A percentile compares a stretch with the other conserved stretches of the same genome.
These are phyloP conservation scores for Enhydra lutris DNA, from an alignment of 2,113 vertebrate species.

Conservation along the genomic window DNA sequence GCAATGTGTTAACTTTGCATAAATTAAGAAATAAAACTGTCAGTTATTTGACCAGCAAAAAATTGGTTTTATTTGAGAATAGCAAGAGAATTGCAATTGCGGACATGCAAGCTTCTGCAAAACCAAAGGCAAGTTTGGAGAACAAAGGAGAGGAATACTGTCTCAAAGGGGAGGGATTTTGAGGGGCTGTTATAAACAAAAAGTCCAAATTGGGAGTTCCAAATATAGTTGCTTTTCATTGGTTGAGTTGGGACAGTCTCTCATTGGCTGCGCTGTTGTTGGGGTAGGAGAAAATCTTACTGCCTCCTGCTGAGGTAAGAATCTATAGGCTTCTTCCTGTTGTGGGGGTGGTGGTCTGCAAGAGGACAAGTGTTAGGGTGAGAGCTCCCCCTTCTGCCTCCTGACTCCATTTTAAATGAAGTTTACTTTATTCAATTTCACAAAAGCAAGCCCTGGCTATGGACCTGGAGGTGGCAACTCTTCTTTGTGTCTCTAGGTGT, in stretches of 20 bases:
- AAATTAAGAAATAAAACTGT: neutral
- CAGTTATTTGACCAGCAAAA: neutral
- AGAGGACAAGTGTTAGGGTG: neutral
- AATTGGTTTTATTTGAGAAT: neutral
- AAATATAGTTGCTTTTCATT: neutral
- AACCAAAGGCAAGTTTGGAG: neutral
- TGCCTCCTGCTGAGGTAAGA: neutral
- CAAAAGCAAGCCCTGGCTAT: neutral
- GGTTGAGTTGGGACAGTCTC: neutral
- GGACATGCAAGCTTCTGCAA: neutral
- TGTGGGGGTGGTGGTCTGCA: neutral
- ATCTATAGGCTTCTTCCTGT: neutral
- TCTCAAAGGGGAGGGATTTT: neutral
- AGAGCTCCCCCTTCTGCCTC: neutral
- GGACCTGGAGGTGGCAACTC: neutral
- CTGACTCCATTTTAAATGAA: neutral
- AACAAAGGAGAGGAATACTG: neutral
- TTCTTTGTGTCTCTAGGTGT: neutral
- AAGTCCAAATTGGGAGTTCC: neutral
- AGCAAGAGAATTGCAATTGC: neutral
- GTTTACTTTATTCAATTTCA: neutral
- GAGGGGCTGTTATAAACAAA: neutral
- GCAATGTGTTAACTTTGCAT: neutral
- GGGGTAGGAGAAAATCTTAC: neutral
- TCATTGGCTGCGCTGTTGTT: neutral